phyloP scores from a whole-genome alignment of 2,888 invertebrate species.

The Hartigia nigra region DNA sequence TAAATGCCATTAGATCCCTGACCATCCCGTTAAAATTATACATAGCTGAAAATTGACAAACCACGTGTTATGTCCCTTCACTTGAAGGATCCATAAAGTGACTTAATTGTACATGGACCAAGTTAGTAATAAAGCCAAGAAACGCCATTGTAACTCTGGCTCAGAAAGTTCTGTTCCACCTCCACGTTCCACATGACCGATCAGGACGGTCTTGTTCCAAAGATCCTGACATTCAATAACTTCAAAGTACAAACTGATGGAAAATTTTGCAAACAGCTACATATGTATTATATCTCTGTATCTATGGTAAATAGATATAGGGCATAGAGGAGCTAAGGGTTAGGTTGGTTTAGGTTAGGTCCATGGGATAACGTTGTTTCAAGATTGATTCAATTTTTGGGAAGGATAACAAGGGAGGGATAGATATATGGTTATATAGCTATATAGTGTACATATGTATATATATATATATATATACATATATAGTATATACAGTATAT shows the following conservation, averaged over 20 bases:
- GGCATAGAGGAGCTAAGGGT: neutral
- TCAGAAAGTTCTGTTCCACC: neutral
- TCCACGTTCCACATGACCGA: slow-evolving; percentile 24
- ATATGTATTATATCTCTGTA: too few species aligned
- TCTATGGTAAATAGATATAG: neutral
- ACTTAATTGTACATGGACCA: neutral
- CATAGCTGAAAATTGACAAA: neutral
- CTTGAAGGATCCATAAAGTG: neutral
- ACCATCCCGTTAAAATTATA: neutral
- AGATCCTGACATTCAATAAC: slow-evolving; percentile 30
- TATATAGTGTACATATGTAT: neutral
- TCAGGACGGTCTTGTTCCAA: slow-evolving; percentile 25
- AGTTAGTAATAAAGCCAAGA: neutral
- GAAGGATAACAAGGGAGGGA: neutral
- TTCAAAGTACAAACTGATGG: slow-evolving; percentile 5
- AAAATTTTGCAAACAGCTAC: neutral
- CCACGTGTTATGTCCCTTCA: neutral
- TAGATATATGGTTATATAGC: neutral
- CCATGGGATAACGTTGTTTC: neutral
- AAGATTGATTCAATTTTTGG: neutral
- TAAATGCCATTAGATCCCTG: neutral
- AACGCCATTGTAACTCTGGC: neutral
- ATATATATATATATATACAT: neutral
- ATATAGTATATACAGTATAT: neutral
- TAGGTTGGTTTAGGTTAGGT: neutral